phyloP scores from a whole-genome alignment of 2,888 invertebrate genomes.

The Linnaemya tessellans region DNA sequence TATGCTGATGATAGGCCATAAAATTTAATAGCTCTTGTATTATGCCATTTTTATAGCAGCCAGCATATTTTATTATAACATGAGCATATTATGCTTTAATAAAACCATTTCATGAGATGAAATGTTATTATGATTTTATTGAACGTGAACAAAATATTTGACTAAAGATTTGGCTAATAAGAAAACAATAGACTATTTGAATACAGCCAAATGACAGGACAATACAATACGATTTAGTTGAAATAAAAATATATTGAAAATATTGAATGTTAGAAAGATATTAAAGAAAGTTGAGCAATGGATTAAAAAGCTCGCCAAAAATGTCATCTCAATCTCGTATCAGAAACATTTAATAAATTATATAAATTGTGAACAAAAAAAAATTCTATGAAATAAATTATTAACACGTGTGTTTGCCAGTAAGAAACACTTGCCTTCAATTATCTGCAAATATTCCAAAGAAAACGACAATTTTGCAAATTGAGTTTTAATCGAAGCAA shows the following conservation, averaged over 20 bases:
- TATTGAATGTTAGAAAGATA: neutral
- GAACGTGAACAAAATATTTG: conserved; percentile 8
- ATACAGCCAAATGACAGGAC: conserved; percentile 9
- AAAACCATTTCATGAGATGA: conserved; percentile 23
- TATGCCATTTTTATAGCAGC: conserved; percentile 9
- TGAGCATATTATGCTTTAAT: conserved; percentile 13
- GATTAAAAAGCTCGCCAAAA: neutral
- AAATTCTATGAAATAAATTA: neutral
- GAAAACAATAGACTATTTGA: conserved; percentile 31
- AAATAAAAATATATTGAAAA: neutral
- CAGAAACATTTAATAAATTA: neutral
- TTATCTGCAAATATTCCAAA: conserved; percentile 12
- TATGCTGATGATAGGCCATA: conserved; percentile 20
- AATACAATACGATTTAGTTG: neutral
- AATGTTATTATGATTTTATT: conserved; percentile 63
- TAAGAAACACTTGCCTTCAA: neutral
- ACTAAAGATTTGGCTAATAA: conserved; percentile 8
- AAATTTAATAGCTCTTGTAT: conserved; percentile 26
- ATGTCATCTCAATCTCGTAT: neutral
- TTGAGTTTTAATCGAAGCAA: neutral
- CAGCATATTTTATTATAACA: conserved; percentile 45
- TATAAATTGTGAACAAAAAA: neutral
- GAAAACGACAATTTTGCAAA: neutral
- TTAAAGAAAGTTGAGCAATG: neutral
- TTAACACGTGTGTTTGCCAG: neutral